Conservation (phyloP, 2,113 vertebrate species). For the Damaliscus lunatus region DNA sequence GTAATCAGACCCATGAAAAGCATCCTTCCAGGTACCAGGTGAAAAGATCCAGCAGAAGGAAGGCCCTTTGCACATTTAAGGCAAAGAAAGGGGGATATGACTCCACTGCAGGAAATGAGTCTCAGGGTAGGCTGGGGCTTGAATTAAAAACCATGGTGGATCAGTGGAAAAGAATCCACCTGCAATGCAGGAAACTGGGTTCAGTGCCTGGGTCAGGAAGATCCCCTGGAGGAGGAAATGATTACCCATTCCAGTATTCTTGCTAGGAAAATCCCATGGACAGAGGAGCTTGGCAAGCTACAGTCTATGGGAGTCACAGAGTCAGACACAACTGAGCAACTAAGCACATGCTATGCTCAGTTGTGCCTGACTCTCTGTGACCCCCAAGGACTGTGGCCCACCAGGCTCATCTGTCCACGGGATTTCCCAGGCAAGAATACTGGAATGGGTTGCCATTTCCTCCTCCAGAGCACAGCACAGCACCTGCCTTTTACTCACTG, state of each 20-base stretch:
- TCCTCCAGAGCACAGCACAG: neutral
- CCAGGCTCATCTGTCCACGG: neutral
- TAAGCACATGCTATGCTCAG: neutral
- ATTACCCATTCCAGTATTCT: neutral
- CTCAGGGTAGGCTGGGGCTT: neutral
- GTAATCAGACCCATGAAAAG: neutral
- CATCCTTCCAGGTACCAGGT: neutral
- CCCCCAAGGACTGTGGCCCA: neutral
- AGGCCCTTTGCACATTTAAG: rapidly evolving
- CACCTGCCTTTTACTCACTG: neutral
- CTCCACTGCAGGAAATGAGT: neutral
- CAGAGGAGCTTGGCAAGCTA: neutral
- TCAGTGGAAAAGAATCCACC: neutral
- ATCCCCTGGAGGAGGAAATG: neutral
- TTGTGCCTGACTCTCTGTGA: neutral
- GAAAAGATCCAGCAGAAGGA: neutral
- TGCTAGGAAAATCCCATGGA: neutral
- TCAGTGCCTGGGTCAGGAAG: neutral
- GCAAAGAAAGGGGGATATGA: neutral
- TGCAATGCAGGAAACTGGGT: neutral
- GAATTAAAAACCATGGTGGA: neutral
- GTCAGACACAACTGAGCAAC: neutral
- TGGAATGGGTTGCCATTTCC: neutral
- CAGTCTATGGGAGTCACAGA: neutral
- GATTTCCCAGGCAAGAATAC: neutral